Evolutionary conservation across 2,888 invertebrate species (phyloP).

Genomic region (Cheilosia vulpina): DNA sequence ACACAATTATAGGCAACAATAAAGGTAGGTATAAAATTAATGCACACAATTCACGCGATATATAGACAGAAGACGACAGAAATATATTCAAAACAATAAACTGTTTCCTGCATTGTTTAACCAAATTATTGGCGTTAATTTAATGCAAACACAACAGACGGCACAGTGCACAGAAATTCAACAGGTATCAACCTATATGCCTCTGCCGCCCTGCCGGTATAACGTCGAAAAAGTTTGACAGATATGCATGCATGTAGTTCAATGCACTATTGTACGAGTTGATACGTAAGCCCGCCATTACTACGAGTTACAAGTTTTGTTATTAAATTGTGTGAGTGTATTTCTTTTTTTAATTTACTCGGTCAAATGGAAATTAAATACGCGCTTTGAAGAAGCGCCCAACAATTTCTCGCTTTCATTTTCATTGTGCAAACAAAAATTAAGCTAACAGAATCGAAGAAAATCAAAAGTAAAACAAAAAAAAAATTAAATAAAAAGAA

Average conservation of each 20-base stretch:
- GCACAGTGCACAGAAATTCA: background rate
- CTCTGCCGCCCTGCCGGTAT: background rate
- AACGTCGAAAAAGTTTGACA: conserved; percentile 4
- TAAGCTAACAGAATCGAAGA: conserved; percentile 23
- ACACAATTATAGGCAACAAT: background rate
- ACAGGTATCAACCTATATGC: conserved; percentile 11
- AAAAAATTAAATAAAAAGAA: conserved; percentile 14
- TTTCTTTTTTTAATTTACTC: conserved; percentile 31
- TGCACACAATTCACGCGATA: conserved; percentile 30
- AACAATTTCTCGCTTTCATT: conserved; percentile 57
- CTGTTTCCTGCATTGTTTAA: conserved; percentile 33
- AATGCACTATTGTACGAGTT: conserved; percentile 19
- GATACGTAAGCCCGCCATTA: background rate
- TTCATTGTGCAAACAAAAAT: conserved; percentile 41
- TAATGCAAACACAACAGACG: conserved; percentile 10
- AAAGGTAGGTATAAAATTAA: conserved; percentile 22
- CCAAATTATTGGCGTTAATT: conserved; percentile 43
- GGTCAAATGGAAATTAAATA: conserved; percentile 55
- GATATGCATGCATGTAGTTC: conserved; percentile 25
- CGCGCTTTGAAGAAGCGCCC: conserved; percentile 22
- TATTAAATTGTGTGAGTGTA: background rate
- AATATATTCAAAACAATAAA: conserved; percentile 1
- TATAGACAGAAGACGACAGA: background rate
- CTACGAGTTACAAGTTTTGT: conserved; percentile 21
- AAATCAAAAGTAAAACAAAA: conserved; percentile 12